Evolutionary conservation across 2,113 vertebrate genomes (phyloP), one percentile per base, ranked within the genome.

Genomic region (Heptranchias perlo): DNA sequence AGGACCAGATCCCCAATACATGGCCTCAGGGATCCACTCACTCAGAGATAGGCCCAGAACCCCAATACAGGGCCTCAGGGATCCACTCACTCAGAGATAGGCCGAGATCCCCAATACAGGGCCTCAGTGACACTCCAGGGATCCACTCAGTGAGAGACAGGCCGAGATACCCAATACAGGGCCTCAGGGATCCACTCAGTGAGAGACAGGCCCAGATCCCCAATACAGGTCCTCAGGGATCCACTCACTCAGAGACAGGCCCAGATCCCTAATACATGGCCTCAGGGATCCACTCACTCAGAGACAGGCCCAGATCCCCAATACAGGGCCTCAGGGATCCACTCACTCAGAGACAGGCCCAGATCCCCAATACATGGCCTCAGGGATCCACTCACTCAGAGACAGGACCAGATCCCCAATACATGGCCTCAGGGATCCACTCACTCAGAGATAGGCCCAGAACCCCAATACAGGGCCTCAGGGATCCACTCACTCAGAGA

Each of bases 301-400:
- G 58, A 58, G 58, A 58, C 4, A 58, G 58, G 58, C 89, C 96
- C 49, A 54, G 58, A 58, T 58, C 6, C 58, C 11, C 6, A 58
- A 58, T 10, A 58, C 58, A 58, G 58, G 4, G 2, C 4, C 58
- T 10, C 8, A 25, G 96, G 96, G 96, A 96, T 96, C 94, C 94
- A 96, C 96, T 96, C 96, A 96, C 96, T 96, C 96, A 28, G 21
- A 1, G 89, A 61, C 69, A 0, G 0, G 39, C 93, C 78, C n/a
- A 5, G 0, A 1, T 23, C 4, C 21, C 5, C 5, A 18, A 6
- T 21, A 6, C 14, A 23, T 13, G 39, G 1, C n/a, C 39, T 5
- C 39, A 11, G 69, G 7, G 31, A 76, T 11, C 69, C 69, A 35
- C 69, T 31, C 69, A 0, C 28, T 35, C 28, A 73, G 0, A 7